Conservation (phyloP, 2,797 vertebrate species). For the Bradypodion pumilum region DNA sequence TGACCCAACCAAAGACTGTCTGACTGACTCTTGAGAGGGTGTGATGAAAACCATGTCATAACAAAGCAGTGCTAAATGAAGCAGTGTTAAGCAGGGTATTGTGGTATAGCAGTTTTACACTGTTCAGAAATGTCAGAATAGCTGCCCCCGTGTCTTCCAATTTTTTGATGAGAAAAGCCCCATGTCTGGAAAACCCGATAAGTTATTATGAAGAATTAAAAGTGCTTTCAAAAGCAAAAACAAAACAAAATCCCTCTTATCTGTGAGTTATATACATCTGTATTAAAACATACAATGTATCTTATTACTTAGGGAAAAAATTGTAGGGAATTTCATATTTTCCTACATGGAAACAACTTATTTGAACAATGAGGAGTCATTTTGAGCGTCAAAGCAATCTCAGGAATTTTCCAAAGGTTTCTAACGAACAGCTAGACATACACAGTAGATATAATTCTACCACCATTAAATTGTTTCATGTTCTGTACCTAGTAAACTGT, state of each 20-base stretch:
- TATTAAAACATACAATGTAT: conserved; percentile 21
- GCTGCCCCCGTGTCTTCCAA: background rate
- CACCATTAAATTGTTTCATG: conserved; percentile 85
- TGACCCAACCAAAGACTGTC: no score
- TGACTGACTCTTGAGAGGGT: no score
- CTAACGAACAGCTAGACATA: conserved; percentile 75
- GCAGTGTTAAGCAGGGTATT: no score
- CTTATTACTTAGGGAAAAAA: conserved; percentile 5
- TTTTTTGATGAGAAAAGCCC: background rate
- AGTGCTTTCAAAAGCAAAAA: background rate
- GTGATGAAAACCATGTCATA: no score
- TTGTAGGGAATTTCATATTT: conserved; percentile 37
- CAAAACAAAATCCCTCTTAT: conserved; percentile 13
- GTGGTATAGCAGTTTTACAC: no score
- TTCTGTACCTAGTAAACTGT: conserved; percentile 80
- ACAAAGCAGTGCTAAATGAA: no score
- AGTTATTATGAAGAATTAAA: conserved; percentile 4
- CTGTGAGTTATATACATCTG: conserved; percentile 45
- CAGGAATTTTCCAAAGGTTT: conserved; percentile 75
- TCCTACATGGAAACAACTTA: conserved; percentile 32
- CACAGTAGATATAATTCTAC: conserved; percentile 75
- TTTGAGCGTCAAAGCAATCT: conserved; percentile 64
- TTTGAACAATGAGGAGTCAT: conserved; percentile 36
- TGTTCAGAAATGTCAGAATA: background rate
- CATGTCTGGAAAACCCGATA: background rate